Evolutionary conservation across 1,140 invertebrate species (phyloP).

Genomic region (Anastrepha obliqua): DNA sequence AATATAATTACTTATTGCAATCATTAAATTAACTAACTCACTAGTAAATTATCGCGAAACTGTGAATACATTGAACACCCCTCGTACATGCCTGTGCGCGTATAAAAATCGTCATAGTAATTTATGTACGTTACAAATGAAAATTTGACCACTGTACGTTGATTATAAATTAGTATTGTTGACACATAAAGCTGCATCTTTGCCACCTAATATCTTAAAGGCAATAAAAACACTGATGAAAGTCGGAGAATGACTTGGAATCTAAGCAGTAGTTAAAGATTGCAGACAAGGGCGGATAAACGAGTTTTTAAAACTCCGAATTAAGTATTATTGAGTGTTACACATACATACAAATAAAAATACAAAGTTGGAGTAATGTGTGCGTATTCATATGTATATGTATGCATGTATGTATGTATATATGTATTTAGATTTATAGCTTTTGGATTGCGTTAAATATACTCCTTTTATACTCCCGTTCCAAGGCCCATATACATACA

Average conservation of each 20-base stretch:
- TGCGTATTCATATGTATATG: neutral
- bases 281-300: neutral
- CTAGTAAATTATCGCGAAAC: too few relatives aligned
- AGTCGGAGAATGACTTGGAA: neutral
- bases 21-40: too few relatives aligned
- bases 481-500: too few relatives aligned
- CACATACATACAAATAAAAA: neutral
- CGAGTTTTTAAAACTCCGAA: neutral
- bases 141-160: neutral
- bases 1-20: too few relatives aligned
- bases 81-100: too few relatives aligned
- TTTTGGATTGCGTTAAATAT: too few relatives aligned
- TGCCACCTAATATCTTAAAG: slow-evolving; percentile 1
- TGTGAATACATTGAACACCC: too few relatives aligned
- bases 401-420: neutral
- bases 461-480: too few relatives aligned
- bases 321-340: too few relatives aligned
- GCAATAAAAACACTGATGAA: slow-evolving; percentile 17
- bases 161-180: neutral
- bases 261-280: neutral
- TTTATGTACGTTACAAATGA: too few relatives aligned
- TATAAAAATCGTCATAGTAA: too few relatives aligned
- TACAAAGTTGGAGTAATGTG: neutral
- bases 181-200: neutral
- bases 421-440: too few relatives aligned